phyloP scores from a whole-genome alignment of 2,888 invertebrate genomes.

The Monochamus alternatus region DNA sequence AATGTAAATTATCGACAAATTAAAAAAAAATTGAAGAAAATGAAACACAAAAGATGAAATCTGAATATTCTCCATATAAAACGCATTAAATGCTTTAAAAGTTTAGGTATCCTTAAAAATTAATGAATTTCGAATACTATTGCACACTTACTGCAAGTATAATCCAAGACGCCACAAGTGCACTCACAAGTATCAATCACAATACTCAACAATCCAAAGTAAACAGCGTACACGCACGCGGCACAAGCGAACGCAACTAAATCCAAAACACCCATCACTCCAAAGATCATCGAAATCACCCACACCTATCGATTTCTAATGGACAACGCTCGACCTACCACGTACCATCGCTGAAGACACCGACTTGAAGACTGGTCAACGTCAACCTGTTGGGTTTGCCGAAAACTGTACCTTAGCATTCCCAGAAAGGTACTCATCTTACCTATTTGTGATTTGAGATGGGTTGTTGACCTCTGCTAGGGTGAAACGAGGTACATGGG shows the following conservation, averaged over 20 bases:
- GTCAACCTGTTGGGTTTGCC: constrained; percentile 26
- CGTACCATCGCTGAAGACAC: neutral
- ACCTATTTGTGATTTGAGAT: constrained; percentile 34
- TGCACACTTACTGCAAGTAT: neutral
- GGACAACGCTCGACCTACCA: neutral
- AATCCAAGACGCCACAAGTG: neutral
- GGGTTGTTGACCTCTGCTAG: constrained; percentile 20
- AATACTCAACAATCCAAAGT: neutral
- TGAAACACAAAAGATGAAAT: no score
- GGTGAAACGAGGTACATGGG: neutral
- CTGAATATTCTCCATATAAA: no score
- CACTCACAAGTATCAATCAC: neutral
- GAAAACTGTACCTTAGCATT: constrained; percentile 27
- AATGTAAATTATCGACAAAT: no score
- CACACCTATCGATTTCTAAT: neutral
- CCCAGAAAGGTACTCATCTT: constrained; percentile 40
- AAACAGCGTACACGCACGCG: neutral
- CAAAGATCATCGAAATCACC: neutral
- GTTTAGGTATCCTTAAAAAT: no score
- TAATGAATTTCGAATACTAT: no score
- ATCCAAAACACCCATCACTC: neutral
- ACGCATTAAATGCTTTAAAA: no score
- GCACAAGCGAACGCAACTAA: neutral
- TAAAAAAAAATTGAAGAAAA: no score
- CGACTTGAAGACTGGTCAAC: constrained; percentile 12